These are phyloP conservation scores for Kryphioiulus occultus DNA, from an alignment of 2,888 invertebrate species.

Conservation along the genomic window DNA sequence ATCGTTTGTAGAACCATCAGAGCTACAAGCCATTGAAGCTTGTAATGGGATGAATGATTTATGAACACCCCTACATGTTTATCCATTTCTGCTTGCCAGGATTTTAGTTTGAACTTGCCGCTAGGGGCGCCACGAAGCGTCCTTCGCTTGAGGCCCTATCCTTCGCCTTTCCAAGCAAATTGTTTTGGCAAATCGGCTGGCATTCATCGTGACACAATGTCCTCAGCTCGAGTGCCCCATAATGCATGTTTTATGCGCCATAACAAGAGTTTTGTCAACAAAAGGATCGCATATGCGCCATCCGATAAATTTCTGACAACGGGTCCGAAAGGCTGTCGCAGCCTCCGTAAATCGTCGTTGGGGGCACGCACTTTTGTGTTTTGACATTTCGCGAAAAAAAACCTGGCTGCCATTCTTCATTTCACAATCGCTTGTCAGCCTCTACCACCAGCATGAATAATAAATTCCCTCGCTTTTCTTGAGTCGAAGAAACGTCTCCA, in stretches of 20 bases:
- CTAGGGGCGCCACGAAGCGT: neutral
- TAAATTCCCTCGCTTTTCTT: neutral
- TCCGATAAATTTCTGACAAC: constrained; percentile 12
- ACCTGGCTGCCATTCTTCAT: constrained; percentile 6
- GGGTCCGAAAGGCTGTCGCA: constrained; percentile 9
- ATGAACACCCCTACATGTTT: neutral
- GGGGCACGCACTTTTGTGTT: constrained; percentile 28
- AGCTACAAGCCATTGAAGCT: too few relatives aligned
- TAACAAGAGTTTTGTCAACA: constrained; percentile 35
- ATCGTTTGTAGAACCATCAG: too few relatives aligned
- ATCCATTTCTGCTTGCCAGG: neutral
- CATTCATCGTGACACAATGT: constrained; percentile 12
- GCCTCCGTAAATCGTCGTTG: neutral
- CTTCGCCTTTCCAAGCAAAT: neutral
- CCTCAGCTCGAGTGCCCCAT: constrained; percentile 3
- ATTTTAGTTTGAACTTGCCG: neutral
- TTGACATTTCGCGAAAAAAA: neutral
- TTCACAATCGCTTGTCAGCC: constrained; percentile 25
- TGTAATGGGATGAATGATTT: neutral
- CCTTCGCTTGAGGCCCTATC: neutral
- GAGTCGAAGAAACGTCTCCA: neutral
- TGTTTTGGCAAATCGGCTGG: neutral
- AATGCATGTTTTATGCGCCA: constrained; percentile 31
- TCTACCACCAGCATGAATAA: neutral
- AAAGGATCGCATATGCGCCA: constrained; percentile 3